Evolutionary conservation across 1,140 invertebrate genomes (phyloP), one percentile per base, ranked within the genome.

Genomic region (Cardiocondyla obscurior): DNA sequence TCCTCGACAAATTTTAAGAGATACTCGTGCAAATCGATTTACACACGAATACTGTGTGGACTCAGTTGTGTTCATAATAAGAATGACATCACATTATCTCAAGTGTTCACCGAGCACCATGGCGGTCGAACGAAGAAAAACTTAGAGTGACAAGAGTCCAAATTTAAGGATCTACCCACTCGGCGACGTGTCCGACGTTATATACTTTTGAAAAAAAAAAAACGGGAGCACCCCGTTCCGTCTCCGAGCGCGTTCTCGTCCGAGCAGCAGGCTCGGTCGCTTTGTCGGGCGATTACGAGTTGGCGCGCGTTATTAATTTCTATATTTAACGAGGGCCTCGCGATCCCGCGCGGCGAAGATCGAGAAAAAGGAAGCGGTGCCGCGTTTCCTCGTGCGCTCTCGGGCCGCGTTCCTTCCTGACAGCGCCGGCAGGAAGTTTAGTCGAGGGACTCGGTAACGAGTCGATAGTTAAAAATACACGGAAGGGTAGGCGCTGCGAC

Each of bases 371-470:
- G 53, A 51, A 57, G 49, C 22, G n/a, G 16, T 81, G 53, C 65
- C 81, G 84, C 76, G 53, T 84, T 86, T 83, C 87, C 67, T 62
- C 49, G 74, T 82, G 83, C 64, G 83, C 49, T 83, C 83, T 70
- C 77, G 72, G n/a, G 49, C 58, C 44, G 58, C 65, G 57, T 55
- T 82, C 82, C 82, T 89, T 87, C 82, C 86, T 88, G 88, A 86
- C 82, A 82, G 70, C 51, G 49, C 57, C 58, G 89, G 83, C 89
- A 90, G 90, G 90, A 91, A 91, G 90, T 90, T 91, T 90, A 86
- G 88, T 36, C 84, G 88, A 87, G 79, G 70, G 72, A 62, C 74
- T 46, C 79, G 85, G 81, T 88, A 90, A 88, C 85, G 82, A 91
- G 87, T 81, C 85, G 82, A 89, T 89, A 89, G 88, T 89, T 89